Conservation (phyloP, 1,140 invertebrate species). For the Semibalanus balanoides region DNA sequence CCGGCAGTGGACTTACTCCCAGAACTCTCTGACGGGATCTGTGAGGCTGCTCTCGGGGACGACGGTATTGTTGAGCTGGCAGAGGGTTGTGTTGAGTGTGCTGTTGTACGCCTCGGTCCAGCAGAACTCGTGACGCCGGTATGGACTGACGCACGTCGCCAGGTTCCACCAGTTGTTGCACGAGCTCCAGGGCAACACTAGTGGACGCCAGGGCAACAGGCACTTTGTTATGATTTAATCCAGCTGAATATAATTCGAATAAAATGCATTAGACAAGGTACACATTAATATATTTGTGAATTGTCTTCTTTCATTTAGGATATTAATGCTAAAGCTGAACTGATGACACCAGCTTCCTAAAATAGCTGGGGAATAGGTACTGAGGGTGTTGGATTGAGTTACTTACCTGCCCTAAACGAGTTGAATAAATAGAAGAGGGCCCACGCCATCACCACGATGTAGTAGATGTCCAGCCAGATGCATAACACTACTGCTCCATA, state of each 20-base stretch:
- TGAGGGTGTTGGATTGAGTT: too few species aligned
- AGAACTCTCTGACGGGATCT: slow-evolving; percentile 89
- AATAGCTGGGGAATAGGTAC: too few species aligned
- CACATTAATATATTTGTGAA: too few species aligned
- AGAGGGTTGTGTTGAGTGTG: slow-evolving; percentile 21
- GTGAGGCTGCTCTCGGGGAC: slow-evolving; percentile 39
- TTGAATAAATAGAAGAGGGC: slow-evolving; percentile 93
- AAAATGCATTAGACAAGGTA: too few species aligned
- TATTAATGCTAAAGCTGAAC: too few species aligned
- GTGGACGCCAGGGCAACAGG: too few species aligned
- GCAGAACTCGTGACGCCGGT: slow-evolving; percentile 45
- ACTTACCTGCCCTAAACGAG: slow-evolving; percentile 64
- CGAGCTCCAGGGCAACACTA: slow-evolving; percentile 86
- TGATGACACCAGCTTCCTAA: too few species aligned
- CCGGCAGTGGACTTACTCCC: slow-evolving; percentile 54
- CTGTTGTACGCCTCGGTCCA: slow-evolving; percentile 43
- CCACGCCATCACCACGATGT: slow-evolving; percentile 97
- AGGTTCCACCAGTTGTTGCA: slow-evolving; percentile 93
- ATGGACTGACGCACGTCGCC: slow-evolving; percentile 60
- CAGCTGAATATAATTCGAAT: too few species aligned
- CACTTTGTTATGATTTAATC: too few species aligned
- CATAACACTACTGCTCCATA: slow-evolving; percentile 97
- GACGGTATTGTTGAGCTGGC: slow-evolving; percentile 7
- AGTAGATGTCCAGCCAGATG: slow-evolving; percentile 98
- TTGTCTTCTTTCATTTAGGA: too few species aligned